Percentiles rank a stretch among this genome's conserved stretches.
Evolutionary conservation across 2,888 invertebrate genomes (phyloP).

Genomic region (Athalia rosae): DNA sequence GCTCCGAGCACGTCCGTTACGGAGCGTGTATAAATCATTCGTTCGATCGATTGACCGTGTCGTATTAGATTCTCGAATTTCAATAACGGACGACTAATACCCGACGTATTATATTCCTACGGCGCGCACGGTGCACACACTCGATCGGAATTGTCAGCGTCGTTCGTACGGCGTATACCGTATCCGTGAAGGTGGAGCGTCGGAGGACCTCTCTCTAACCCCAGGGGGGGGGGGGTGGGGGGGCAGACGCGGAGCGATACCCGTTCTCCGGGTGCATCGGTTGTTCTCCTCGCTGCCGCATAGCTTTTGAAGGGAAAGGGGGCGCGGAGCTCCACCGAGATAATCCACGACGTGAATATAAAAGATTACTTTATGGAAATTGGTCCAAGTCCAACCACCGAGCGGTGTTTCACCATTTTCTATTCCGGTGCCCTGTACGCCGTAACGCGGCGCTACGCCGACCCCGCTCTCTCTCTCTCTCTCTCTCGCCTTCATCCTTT

Average conservation of each 20-base stretch:
- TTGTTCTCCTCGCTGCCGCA: neutral
- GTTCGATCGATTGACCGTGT: too few relatives aligned
- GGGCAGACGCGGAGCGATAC: slow-evolving; percentile 29
- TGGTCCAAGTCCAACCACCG: slow-evolving; percentile 34
- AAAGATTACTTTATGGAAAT: slow-evolving; percentile 40
- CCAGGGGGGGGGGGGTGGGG: slow-evolving; percentile 2
- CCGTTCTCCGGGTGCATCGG: neutral
- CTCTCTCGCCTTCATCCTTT: slow-evolving; percentile 18
- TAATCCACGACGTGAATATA: slow-evolving; percentile 40
- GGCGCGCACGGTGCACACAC: neutral
- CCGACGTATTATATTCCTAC: neutral
- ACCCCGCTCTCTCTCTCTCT: too few relatives aligned
- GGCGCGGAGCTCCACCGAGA: neutral
- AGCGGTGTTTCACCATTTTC: slow-evolving; percentile 27
- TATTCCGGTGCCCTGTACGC: slow-evolving; percentile 8
- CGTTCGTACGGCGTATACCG: slow-evolving; percentile 21
- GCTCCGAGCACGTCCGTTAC: too few relatives aligned
- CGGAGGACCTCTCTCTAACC: neutral
- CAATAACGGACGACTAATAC: too few relatives aligned
- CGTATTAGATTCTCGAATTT: too few relatives aligned
- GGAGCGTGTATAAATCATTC: too few relatives aligned
- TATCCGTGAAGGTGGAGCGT: slow-evolving; percentile 6
- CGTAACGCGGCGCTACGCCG: neutral
- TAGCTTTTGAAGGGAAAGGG: neutral
- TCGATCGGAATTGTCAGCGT: slow-evolving; percentile 31